Base-by-base conservation (phyloP, 1,140 invertebrate genomes). In the Chironomus striatipennis region DNA sequence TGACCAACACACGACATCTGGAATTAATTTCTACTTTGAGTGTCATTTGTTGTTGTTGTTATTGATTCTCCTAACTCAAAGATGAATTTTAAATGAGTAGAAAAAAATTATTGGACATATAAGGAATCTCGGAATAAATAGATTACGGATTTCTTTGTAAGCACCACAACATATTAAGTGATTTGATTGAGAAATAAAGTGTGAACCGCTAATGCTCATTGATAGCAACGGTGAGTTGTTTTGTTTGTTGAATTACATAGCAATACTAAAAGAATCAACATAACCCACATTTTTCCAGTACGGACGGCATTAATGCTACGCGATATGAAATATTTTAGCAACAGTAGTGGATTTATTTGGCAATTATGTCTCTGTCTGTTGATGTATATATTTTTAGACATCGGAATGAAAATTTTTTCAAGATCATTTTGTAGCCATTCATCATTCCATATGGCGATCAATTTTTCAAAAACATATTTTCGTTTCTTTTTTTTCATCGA, bases 221-320 rank as follows among this genome's bases (percentile, higher is more conserved):
- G 47, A 57, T 57, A 57, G 12, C 47, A 57, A 57, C 47, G 47
- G 47, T 57, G 47, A 57, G 47, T 57, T 57, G 12, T 57, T 57
- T 57, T 57, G 12, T 57, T 57, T n/a, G 47, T 57, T 15, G 12
- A 12, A n/a, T 34, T 34, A 34, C 24, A 34, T 34, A 34, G 1
- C 24, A 34, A 34, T 34, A 34, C 12, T n/a, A 57, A 57, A 15
- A 57, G 47, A 57, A 57, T 57, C n/a, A 57, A 57, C 12, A 57
- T 57, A 57, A 57, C 47, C 47, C 47, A 57, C 47, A 57, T 57
- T 15, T 47, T 47, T 15, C 8, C 47, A 12, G 12, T 15, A 57
- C n/a, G 15, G 15, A 12, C 47, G 4, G 12, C n/a, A 12, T 57
- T 57, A n/a, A 57, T n/a, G 47, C 5, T 34, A 34, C 5, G 24